phyloP scores from a whole-genome alignment of 2,888 invertebrate species.

The Cephalotes varians region DNA sequence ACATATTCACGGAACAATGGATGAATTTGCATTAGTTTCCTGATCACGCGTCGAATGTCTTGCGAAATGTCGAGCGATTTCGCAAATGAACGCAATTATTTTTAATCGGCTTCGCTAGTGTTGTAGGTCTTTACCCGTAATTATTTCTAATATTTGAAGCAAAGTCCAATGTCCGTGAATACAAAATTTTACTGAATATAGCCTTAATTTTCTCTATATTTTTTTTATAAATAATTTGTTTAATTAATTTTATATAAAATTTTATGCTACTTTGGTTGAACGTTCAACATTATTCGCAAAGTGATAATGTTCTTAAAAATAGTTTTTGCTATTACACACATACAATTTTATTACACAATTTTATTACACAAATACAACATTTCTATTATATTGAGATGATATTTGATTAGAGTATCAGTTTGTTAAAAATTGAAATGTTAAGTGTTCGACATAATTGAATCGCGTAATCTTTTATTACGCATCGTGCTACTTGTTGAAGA shows the following conservation, averaged over 20 bases:
- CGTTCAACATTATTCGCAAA: not conserved
- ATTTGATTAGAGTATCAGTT: not conserved
- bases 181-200: not conserved
- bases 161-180: not conserved
- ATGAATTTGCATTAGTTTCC: slow-evolving; percentile 1
- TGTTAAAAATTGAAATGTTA: not conserved
- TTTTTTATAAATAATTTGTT: not conserved
- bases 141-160: slow-evolving; percentile 3
- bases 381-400: not conserved
- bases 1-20: not conserved
- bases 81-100: slow-evolving; percentile 9
- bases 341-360: no score
- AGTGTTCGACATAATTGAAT: not conserved
- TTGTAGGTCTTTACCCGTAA: not conserved
- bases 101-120: no score
- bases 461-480: slow-evolving; percentile 19
- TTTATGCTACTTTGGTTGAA: not conserved
- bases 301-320: not conserved
- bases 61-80: slow-evolving; percentile 1
- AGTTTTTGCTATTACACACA: not conserved
- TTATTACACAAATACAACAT: no score
- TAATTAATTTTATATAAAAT: not conserved
- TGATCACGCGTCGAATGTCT: not conserved
- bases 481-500: slow-evolving; percentile 39
- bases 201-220: not conserved